Percentiles rank a stretch among this genome's conserved stretches.
Conservation (phyloP, 2,113 vertebrate genomes). For the Microtus montanus region DNA sequence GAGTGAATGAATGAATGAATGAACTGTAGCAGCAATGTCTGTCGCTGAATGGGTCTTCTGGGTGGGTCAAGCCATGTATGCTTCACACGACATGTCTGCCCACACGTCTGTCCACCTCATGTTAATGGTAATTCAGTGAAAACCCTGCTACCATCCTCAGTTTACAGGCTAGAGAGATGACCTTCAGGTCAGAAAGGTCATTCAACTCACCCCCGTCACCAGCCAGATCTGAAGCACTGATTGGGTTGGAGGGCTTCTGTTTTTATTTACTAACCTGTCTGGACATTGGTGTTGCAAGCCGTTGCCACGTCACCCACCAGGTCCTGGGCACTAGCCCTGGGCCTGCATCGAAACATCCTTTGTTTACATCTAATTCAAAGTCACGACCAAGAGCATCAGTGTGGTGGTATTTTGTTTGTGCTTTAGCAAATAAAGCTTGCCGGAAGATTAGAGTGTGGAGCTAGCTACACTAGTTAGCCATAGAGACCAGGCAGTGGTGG, state of each 20-base stretch:
- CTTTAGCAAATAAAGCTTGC: no score
- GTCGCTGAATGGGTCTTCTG: not conserved
- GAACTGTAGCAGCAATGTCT: rapidly evolving
- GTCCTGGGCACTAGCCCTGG: rapidly evolving
- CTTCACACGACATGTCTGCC: no score
- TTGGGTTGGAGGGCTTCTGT: not conserved
- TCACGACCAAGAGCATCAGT: not conserved
- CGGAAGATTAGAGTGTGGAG: no score
- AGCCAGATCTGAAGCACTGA: not conserved
- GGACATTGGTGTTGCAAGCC: rapidly evolving
- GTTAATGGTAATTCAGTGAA: not conserved
- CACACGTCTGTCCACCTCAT: rapidly evolving
- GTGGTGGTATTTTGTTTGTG: no score
- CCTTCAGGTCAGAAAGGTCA: not conserved
- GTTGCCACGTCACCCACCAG: rapidly evolving
- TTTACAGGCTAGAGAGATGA: not conserved
- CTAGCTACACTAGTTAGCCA: no score
- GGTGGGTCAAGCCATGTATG: rapidly evolving
- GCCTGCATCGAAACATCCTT: not conserved
- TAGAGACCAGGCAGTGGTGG: no score
- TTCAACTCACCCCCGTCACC: not conserved
- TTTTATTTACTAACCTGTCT: not conserved
- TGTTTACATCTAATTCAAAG: not conserved
- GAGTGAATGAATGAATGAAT: not conserved
- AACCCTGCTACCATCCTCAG: rapidly evolving